Conservation (phyloP, 35 echinoderm and acorn worm species). For the Apostichopus parvimensis region DNA sequence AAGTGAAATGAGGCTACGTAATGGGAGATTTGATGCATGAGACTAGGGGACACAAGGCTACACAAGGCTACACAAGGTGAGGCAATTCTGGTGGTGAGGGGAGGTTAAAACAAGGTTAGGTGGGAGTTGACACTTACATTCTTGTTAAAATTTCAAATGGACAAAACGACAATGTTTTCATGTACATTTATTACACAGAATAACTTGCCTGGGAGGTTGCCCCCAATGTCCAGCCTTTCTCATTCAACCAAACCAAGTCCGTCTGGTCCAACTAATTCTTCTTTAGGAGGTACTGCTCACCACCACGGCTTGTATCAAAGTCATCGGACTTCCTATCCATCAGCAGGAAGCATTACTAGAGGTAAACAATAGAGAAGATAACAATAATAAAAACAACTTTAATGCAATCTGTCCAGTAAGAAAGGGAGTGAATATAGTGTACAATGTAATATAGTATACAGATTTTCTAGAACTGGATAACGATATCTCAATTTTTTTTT, state of each 20-base stretch:
- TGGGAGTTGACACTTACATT: neutral
- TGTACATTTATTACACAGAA: slow-evolving; percentile 15
- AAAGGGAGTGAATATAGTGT: too few relatives aligned
- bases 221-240: slow-evolving; percentile 40
- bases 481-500: too few relatives aligned
- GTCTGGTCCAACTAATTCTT: slow-evolving; percentile 13
- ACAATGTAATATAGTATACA: too few relatives aligned
- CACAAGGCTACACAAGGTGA: neutral
- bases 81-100: neutral
- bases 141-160: neutral
- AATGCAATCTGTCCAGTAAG: neutral
- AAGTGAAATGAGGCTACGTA: too few relatives aligned
- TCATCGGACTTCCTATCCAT: slow-evolving; percentile 33
- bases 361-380: slow-evolving; percentile 6
- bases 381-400: neutral
- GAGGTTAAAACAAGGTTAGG: too few relatives aligned
- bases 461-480: too few relatives aligned
- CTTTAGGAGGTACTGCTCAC: neutral
- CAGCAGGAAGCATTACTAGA: slow-evolving; percentile 13
- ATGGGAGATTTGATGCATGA: too few relatives aligned
- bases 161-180: neutral
- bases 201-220: slow-evolving; percentile 19
- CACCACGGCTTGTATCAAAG: slow-evolving; percentile 37
- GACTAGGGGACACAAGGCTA: neutral
- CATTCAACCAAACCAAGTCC: slow-evolving; percentile 41